These are phyloP conservation scores for Hesperophylax magnus DNA, from an alignment of 1,140 invertebrate genomes.

Conservation along the genomic window DNA sequence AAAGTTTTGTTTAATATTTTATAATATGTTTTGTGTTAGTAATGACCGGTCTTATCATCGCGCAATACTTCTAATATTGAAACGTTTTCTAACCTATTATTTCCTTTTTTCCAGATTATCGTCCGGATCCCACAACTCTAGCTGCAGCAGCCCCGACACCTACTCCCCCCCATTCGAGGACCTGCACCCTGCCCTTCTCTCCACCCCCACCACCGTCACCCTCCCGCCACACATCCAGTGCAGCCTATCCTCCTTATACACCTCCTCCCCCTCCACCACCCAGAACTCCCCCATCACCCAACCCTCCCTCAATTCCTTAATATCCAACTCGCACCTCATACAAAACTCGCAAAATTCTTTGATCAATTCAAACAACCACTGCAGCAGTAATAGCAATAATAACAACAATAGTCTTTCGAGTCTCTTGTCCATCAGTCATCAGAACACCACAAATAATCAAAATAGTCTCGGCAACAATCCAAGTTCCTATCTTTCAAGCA, in stretches of 20 bases:
- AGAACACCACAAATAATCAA: too few relatives aligned
- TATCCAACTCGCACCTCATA: not conserved
- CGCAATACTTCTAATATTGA: too few relatives aligned
- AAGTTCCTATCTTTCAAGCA: too few relatives aligned
- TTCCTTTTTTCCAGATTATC: not conserved
- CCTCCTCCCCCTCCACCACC: not conserved
- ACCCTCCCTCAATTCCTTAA: not conserved
- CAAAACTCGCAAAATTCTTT: not conserved
- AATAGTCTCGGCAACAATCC: too few relatives aligned
- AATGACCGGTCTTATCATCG: too few relatives aligned
- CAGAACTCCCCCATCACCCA: not conserved
- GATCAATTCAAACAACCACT: not conserved
- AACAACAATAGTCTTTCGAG: too few relatives aligned
- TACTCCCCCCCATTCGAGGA: not conserved
- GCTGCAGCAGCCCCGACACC: conserved; percentile 5
- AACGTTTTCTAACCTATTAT: too few relatives aligned
- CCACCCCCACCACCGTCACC: conserved; percentile 1
- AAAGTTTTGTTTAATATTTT: too few relatives aligned
- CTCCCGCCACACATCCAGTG: not conserved
- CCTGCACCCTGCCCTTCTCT: conserved; percentile 34
- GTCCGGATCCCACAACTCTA: not conserved
- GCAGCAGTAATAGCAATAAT: too few relatives aligned
- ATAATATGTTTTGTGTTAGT: too few relatives aligned
- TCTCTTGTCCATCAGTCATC: too few relatives aligned
- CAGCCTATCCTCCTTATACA: not conserved